These are phyloP conservation scores for Ammodytes dubius DNA, from an alignment of 2,113 vertebrate genomes.

Conservation along the genomic window DNA sequence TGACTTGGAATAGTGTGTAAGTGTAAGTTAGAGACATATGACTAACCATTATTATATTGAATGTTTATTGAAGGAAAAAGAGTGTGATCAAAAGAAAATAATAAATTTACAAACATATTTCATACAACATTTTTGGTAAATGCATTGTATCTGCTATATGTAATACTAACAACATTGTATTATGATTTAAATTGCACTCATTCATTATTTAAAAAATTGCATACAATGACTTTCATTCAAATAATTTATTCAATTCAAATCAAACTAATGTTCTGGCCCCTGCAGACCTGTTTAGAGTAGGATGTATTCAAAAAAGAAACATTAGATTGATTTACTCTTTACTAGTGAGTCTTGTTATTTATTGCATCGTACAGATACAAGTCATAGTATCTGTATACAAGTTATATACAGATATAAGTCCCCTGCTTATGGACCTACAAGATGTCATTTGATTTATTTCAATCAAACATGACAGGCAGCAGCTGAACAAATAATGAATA, in stretches of 20 bases:
- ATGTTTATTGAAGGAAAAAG: neutral
- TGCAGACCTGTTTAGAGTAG: neutral
- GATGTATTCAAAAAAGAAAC: neutral
- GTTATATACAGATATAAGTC: neutral
- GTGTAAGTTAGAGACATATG: neutral
- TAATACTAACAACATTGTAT: neutral
- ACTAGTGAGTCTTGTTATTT: neutral
- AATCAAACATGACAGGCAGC: neutral
- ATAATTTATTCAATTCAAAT: neutral
- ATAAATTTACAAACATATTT: too few species aligned
- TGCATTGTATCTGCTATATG: neutral
- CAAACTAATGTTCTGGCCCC: neutral
- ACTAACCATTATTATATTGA: neutral
- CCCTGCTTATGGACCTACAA: too few species aligned
- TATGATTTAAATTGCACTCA: neutral
- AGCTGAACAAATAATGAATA: constrained; percentile 12
- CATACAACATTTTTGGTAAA: neutral
- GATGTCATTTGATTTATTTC: too few species aligned
- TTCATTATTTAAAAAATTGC: neutral
- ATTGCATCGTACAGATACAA: neutral
- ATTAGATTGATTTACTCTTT: neutral
- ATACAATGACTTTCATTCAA: neutral
- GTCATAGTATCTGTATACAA: too few species aligned
- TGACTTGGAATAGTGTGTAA: neutral
- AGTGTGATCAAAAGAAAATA: too few species aligned